Conservation (phyloP, 2,888 invertebrate species). For the Leptopilina drosophilae region DNA sequence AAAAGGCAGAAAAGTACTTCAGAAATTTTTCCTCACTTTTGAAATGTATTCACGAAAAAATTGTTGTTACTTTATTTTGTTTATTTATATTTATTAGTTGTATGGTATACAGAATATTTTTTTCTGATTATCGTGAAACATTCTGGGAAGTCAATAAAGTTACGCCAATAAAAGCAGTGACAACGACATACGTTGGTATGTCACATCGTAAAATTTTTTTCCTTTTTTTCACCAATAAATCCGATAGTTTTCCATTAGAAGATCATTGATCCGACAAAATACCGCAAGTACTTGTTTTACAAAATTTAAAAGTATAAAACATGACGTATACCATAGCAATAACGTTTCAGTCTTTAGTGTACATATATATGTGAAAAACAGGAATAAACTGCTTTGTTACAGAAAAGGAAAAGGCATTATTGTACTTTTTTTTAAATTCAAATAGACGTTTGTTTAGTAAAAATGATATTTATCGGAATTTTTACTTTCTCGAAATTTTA, state of each 20-base stretch:
- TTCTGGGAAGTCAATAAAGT: neutral
- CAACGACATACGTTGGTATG: constrained; percentile 12
- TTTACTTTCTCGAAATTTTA: too few relatives aligned
- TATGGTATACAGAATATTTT: neutral
- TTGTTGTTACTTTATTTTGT: neutral
- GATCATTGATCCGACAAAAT: constrained; percentile 29
- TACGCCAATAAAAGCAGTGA: constrained; percentile 4
- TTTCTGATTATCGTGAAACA: constrained; percentile 20
- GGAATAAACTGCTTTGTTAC: too few relatives aligned
- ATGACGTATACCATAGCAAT: too few relatives aligned
- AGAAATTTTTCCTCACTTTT: neutral
- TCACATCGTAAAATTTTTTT: constrained; percentile 31
- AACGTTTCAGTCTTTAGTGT: too few relatives aligned
- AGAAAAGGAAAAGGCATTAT: too few relatives aligned
- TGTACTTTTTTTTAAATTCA: too few relatives aligned
- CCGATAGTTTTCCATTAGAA: constrained; percentile 22
- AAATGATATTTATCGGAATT: too few relatives aligned
- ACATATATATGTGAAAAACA: too few relatives aligned
- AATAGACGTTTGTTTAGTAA: too few relatives aligned
- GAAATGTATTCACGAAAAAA: neutral
- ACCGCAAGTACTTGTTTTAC: neutral
- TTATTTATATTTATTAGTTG: neutral
- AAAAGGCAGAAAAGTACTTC: too few relatives aligned
- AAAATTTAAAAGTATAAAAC: too few relatives aligned
- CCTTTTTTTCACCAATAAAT: constrained; percentile 17